These are phyloP conservation scores for Actinostola sp. DNA, from an alignment of 92 coral and sea anemone species.

Conservation along the genomic window DNA sequence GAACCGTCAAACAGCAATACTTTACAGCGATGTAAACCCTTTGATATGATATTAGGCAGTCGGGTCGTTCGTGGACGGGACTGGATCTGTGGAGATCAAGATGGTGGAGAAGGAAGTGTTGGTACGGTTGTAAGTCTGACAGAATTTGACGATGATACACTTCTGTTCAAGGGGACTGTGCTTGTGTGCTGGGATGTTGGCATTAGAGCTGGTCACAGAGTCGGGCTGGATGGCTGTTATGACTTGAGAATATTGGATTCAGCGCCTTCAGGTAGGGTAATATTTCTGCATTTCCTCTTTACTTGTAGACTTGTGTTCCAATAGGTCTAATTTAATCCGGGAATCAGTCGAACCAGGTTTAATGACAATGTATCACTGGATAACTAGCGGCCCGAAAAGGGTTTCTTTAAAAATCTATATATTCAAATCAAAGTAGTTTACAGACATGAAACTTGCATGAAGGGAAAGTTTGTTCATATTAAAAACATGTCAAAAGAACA, in stretches of 20 bases:
- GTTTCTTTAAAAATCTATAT: too few relatives aligned
- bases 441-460: too few relatives aligned
- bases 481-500: too few relatives aligned
- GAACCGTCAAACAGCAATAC: too few relatives aligned
- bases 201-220: constrained; percentile 17
- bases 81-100: constrained; percentile 52
- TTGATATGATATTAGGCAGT: constrained; percentile 15
- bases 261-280: background rate
- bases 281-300: background rate
- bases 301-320: background rate
- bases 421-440: too few relatives aligned
- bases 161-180: background rate
- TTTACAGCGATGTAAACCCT: too few relatives aligned
- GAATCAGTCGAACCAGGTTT: too few relatives aligned
- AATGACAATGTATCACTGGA: too few relatives aligned
- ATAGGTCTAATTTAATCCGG: background rate
- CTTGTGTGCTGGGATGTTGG: constrained; percentile 58
- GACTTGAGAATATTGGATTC: constrained; percentile 44
- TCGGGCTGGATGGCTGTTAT: constrained; percentile 33
- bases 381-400: too few relatives aligned
- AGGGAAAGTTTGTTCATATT: too few relatives aligned
- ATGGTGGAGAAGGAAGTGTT: constrained; percentile 57
- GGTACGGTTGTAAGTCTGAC: constrained; percentile 48
- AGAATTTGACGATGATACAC: constrained; percentile 12
- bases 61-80: constrained; percentile 65